A percentile compares a stretch with the other conserved stretches of the same genome.
phyloP scores from a whole-genome alignment of 1,140 invertebrate species.

The Drosophila baimaii region DNA sequence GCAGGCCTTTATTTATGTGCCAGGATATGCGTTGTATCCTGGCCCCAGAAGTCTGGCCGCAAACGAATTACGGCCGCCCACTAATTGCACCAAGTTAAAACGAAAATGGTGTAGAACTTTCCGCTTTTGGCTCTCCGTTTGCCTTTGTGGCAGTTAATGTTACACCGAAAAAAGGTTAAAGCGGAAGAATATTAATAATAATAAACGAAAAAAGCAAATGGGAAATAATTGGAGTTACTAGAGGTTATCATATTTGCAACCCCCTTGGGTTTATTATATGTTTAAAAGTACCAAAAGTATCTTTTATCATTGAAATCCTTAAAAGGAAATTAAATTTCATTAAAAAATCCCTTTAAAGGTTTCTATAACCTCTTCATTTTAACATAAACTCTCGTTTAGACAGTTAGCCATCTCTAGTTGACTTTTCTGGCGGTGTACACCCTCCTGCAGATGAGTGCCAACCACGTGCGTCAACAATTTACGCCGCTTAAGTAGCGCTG shows the following conservation, averaged over 20 bases:
- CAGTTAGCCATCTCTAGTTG: accelerated
- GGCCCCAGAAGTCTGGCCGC: slow-evolving; percentile 62
- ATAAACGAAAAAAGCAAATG: neutral
- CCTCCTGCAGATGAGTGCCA: slow-evolving; percentile 30
- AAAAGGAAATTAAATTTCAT: neutral
- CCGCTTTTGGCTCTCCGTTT: slow-evolving; percentile 6
- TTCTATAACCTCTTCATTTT: neutral
- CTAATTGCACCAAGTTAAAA: slow-evolving; percentile 79
- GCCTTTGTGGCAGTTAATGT: slow-evolving; percentile 55
- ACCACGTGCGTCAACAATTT: slow-evolving; percentile 75
- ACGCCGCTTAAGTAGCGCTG: slow-evolving; percentile 67
- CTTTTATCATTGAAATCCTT: too few species aligned
- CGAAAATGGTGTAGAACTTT: slow-evolving; percentile 70
- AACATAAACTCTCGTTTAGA: neutral
- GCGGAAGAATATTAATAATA: neutral
- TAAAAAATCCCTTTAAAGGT: neutral
- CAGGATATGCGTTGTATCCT: slow-evolving; percentile 72
- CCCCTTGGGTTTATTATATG: neutral
- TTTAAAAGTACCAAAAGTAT: neutral
- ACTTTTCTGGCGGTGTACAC: slow-evolving; percentile 5
- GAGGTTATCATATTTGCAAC: neutral
- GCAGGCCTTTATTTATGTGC: slow-evolving; percentile 61
- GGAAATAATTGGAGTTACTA: neutral
- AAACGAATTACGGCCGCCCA: slow-evolving; percentile 76
- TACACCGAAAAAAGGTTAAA: slow-evolving; percentile 18